A percentile compares a stretch with the other conserved stretches of the same genome.
Evolutionary conservation across 2,113 vertebrate species (phyloP).

Genomic region (Athene cunicularia): DNA sequence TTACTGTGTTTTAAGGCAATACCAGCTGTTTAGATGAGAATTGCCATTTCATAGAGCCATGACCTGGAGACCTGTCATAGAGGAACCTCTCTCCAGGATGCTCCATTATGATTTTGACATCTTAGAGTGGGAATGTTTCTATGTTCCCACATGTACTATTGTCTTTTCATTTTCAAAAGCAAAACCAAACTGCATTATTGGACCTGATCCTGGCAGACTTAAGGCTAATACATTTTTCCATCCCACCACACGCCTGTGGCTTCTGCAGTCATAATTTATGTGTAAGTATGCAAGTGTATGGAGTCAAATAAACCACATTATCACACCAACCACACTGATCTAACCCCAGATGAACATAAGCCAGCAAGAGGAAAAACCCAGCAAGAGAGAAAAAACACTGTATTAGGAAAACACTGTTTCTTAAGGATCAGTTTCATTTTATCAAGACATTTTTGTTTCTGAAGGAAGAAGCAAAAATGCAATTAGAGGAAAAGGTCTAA

Average conservation of each 20-base stretch:
- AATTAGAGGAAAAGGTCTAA: constrained; percentile 53
- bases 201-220: not conserved
- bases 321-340: not conserved
- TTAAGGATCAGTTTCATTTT: constrained; percentile 54
- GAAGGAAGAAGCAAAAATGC: constrained; percentile 63
- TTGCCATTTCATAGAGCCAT: not conserved
- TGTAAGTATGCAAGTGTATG: not conserved
- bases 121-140: not conserved
- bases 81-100: not conserved
- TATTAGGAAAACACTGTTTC: constrained; percentile 54
- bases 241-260: not conserved
- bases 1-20: not conserved
- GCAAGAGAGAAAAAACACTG: constrained; percentile 4
- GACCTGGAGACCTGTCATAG: not conserved
- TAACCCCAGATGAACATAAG: not conserved
- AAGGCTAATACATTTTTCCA: not conserved
- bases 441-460: constrained; percentile 58
- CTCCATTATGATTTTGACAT: not conserved
- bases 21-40: not conserved
- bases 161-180: not conserved
- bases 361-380: not conserved
- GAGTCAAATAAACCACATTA: not conserved
- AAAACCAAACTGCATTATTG: not conserved
- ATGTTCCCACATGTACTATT: not conserved
- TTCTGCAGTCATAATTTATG: not conserved